A percentile compares a stretch with the other conserved stretches of the same genome.
Conservation (phyloP, 2,113 vertebrate genomes). For the Barbus barbus region DNA sequence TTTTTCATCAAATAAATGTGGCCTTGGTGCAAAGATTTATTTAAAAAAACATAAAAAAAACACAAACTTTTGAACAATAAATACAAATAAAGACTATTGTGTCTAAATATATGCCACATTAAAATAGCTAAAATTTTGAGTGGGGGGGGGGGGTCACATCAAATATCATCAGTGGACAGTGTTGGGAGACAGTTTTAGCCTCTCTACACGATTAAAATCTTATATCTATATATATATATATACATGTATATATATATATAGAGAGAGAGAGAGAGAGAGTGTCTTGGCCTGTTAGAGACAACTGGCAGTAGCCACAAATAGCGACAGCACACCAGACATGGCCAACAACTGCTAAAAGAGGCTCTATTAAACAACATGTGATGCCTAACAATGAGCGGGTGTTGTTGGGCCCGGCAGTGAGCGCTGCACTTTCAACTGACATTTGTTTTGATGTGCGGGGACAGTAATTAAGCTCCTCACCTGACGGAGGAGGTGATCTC, state of each 20-base stretch:
- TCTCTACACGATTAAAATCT: no score
- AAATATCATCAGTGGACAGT: background rate
- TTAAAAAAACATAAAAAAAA: no score
- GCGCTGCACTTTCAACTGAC: slow-evolving; percentile 77
- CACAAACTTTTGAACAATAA: no score
- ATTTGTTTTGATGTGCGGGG: slow-evolving; percentile 77
- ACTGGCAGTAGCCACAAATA: slow-evolving; percentile 72
- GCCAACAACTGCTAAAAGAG: slow-evolving; percentile 55
- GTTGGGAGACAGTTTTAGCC: background rate
- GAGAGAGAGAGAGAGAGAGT: no score
- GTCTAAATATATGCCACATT: background rate
- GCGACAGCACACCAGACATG: slow-evolving; percentile 52
- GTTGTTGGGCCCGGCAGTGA: slow-evolving; percentile 68
- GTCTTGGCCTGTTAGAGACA: slow-evolving; percentile 70
- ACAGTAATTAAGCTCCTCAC: slow-evolving; percentile 83
- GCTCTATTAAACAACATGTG: slow-evolving; percentile 69
- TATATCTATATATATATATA: no score
- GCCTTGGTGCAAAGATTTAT: no score
- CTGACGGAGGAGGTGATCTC: slow-evolving; percentile 76
- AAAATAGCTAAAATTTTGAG: background rate
- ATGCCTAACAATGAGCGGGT: slow-evolving; percentile 72
- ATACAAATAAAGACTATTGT: no score
- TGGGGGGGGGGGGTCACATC: background rate
- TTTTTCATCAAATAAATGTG: background rate
- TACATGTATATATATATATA: slow-evolving; percentile 43